phyloP scores from a whole-genome alignment of 2,888 invertebrate genomes.

The Heteromurus nitidus region DNA sequence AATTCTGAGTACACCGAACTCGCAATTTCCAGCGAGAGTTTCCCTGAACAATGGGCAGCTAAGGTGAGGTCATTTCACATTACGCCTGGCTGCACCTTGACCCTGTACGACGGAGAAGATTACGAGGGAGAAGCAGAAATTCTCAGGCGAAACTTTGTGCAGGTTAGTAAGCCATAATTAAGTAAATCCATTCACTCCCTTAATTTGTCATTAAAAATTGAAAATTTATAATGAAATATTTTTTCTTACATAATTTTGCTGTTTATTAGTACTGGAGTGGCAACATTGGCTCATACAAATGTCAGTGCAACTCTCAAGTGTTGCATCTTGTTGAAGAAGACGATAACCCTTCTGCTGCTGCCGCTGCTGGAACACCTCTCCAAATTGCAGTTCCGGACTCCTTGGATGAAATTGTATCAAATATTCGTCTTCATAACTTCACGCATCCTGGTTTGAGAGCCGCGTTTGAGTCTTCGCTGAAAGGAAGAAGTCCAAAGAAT shows the following conservation, averaged over 20 bases:
- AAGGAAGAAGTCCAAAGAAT: conserved; percentile 45
- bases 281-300: neutral
- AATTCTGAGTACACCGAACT: conserved; percentile 30
- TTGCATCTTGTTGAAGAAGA: neutral
- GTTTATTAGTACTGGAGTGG: conserved; percentile 22
- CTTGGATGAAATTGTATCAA: conserved; percentile 24
- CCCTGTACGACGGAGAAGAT: conserved; percentile 34
- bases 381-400: conserved; percentile 31
- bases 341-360: too few species aligned
- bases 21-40: neutral
- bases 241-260: too few species aligned
- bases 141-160: neutral
- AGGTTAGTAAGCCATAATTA: too few species aligned
- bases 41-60: conserved; percentile 4
- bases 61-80: conserved; percentile 24
- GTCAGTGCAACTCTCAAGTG: neutral
- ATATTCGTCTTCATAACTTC: neutral
- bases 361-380: neutral
- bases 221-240: too few species aligned
- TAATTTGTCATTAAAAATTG: too few species aligned
- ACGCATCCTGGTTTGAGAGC: conserved; percentile 34
- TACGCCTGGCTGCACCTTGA: conserved; percentile 24
- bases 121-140: conserved; percentile 9
- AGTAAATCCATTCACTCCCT: too few species aligned
- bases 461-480: conserved; percentile 31